Evolutionary conservation across 2,888 invertebrate species (phyloP), one percentile per base, ranked within the genome.

Genomic region (Dromius quadrimaculatus): DNA sequence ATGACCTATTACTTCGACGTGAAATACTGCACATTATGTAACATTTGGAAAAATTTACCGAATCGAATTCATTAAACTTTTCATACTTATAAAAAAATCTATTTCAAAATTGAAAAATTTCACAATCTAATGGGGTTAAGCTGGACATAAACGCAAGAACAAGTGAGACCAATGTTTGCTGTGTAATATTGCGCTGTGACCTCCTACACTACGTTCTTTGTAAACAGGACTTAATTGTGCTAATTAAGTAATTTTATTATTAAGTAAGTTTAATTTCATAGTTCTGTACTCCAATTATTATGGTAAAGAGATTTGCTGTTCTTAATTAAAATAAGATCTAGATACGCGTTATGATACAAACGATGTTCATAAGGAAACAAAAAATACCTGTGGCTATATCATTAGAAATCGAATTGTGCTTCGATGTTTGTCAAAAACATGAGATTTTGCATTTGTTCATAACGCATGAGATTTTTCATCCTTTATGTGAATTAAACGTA

Each of bases 41-140:
- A n/a, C n/a, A n/a, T n/a, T n/a, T n/a, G n/a, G n/a, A n/a, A n/a
- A n/a, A n/a, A n/a, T n/a, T n/a, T n/a, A 61, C 59, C 59, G 59
- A 34, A 34, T 32, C 59, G 13, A 59, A 59, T 59, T 32, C 20
- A n/a, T 36, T 36, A 36, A 61, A 34, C 15, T 34, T 8, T 15
- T 34, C 36, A 36, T 61, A 22, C 36, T 34, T 36, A n/a, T 61
- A 61, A 61, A 36, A 19, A 61, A 20, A 28, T 61, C 36, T 17
- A 61, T 61, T 61, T 34, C 59, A 61, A 61, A 61, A 61, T 61
- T n/a, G 20, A 19, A 61, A 20, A 36, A 61, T 61, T 61, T 61
- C 59, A 8, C 34, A 61, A 61, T 32, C 15, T 17, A 59, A 19
- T 59, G 32, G 32, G 32, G 8, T 32, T 32, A 9, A 9, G 32